Conservation (phyloP, 2,113 vertebrate genomes). For the Chiloscyllium plagiosum region DNA sequence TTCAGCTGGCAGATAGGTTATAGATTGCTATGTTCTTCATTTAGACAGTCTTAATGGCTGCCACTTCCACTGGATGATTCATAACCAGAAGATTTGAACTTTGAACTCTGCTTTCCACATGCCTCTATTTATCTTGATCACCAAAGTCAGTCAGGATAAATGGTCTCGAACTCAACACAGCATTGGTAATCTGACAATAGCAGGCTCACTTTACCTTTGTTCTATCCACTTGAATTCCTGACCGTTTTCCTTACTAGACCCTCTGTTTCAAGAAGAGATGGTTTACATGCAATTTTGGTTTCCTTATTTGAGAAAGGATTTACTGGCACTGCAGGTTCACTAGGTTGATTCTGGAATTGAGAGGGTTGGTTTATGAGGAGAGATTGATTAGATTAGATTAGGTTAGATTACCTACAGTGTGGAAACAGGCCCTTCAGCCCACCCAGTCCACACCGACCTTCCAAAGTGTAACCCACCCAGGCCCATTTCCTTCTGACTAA, state of each 20-base stretch:
- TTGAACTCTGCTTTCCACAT: neutral
- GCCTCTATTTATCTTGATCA: neutral
- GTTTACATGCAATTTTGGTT: neutral
- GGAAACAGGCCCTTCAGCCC: too few relatives aligned
- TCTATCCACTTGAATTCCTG: neutral
- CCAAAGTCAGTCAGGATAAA: neutral
- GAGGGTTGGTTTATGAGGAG: too few relatives aligned
- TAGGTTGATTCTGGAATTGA: too few relatives aligned
- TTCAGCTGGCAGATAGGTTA: neutral
- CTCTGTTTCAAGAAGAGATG: neutral
- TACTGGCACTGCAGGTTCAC: too few relatives aligned
- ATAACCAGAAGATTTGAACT: neutral
- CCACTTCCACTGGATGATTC: neutral
- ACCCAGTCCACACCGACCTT: too few relatives aligned
- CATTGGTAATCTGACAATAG: neutral
- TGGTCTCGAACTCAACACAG: neutral
- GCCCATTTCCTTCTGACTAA: too few relatives aligned
- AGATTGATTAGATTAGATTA: too few relatives aligned
- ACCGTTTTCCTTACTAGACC: neutral
- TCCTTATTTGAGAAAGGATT: too few relatives aligned
- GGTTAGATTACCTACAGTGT: too few relatives aligned
- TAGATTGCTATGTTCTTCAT: neutral
- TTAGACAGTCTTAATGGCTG: neutral
- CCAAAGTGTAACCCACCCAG: too few relatives aligned
- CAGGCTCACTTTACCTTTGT: neutral